Conservation (phyloP, 1,140 invertebrate species). For the Camponotus pennsylvanicus region DNA sequence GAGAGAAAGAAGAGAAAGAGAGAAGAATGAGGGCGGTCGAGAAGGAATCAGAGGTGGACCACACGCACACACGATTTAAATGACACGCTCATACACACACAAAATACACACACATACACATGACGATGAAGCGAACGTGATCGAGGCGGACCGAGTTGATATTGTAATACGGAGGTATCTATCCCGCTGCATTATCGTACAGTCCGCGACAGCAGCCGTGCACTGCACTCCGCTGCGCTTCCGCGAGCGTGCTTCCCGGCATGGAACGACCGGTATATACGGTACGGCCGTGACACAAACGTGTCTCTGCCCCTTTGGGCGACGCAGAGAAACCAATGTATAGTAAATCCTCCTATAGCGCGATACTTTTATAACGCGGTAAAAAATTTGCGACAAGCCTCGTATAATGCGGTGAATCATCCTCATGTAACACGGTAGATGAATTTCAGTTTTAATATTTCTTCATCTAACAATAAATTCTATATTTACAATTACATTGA, state of each 20-base stretch:
- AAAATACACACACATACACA: conserved; percentile 77
- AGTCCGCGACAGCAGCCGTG: conserved; percentile 78
- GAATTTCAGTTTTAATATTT: too few species aligned
- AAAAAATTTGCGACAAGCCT: too few species aligned
- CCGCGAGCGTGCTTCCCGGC: conserved; percentile 66
- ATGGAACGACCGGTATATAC: conserved; percentile 60
- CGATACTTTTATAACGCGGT: too few species aligned
- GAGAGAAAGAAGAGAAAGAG: conserved; percentile 65
- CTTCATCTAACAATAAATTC: too few species aligned
- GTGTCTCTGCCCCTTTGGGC: background rate
- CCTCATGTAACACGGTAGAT: too few species aligned
- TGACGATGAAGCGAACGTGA: conserved; percentile 83
- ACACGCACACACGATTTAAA: conserved; percentile 79
- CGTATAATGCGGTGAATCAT: too few species aligned
- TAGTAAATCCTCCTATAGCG: too few species aligned
- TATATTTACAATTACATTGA: too few species aligned
- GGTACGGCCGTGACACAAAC: conserved; percentile 35
- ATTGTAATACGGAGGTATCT: conserved; percentile 85
- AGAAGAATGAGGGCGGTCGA: conserved; percentile 73
- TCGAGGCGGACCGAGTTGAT: conserved; percentile 84
- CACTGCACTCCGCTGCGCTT: conserved; percentile 66
- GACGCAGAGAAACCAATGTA: too few species aligned
- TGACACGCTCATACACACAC: conserved; percentile 78
- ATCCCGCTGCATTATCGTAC: conserved; percentile 82
- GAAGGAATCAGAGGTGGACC: conserved; percentile 78